phyloP scores from a whole-genome alignment of 2,888 invertebrate species.

The Platynereis dumerilii region DNA sequence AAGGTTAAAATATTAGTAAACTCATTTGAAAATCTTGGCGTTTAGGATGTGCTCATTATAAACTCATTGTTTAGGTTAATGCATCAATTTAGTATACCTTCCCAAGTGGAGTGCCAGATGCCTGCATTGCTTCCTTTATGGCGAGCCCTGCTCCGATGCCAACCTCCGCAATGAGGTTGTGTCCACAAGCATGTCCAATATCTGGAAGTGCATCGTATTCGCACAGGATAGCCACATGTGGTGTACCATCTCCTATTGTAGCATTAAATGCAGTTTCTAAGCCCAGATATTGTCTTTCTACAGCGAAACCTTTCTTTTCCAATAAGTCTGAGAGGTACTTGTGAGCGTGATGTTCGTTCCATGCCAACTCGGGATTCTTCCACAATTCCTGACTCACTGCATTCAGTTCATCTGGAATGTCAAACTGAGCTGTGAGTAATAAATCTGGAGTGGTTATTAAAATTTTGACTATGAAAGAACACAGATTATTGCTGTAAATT shows the following conservation, averaged over 20 bases:
- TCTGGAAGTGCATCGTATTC: constrained; percentile 26
- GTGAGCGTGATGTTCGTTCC: constrained; percentile 49
- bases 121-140: constrained; percentile 17
- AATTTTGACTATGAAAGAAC: too few species aligned
- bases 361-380: constrained; percentile 54
- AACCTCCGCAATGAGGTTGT: constrained; percentile 25
- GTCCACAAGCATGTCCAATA: constrained; percentile 25
- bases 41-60: too few species aligned
- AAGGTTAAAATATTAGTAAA: too few species aligned
- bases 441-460: too few species aligned
- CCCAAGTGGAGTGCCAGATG: constrained; percentile 12
- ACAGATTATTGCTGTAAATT: too few species aligned
- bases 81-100: neutral
- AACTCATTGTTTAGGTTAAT: too few species aligned
- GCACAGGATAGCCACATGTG: constrained; percentile 19
- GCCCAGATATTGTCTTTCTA: constrained; percentile 26
- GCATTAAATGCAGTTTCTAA: constrained; percentile 22
- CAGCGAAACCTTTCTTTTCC: constrained; percentile 40
- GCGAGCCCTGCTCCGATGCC: constrained; percentile 16
- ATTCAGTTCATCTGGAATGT: constrained; percentile 34
- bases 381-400: constrained; percentile 51
- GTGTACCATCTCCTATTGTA: neutral
- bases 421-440: too few species aligned
- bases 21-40: too few species aligned
- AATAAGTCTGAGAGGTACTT: constrained; percentile 42